phyloP scores from a whole-genome alignment of 2,888 invertebrate genomes.

The Apomyelois bistriatella region DNA sequence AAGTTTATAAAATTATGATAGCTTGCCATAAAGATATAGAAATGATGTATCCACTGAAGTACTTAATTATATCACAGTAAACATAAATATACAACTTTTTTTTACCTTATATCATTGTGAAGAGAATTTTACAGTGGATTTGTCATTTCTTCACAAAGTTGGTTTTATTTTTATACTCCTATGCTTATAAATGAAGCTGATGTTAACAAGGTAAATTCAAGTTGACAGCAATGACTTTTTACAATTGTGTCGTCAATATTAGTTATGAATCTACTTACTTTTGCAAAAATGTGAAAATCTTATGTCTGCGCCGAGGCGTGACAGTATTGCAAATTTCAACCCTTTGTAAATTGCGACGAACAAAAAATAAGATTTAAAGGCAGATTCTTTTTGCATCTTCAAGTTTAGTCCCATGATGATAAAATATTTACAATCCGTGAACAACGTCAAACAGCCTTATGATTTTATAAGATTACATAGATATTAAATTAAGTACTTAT shows the following conservation, averaged over 20 bases:
- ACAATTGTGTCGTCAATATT: not conserved
- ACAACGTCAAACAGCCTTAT: too few relatives aligned
- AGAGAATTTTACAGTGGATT: not conserved
- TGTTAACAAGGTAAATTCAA: not conserved
- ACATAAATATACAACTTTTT: too few relatives aligned
- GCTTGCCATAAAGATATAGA: too few relatives aligned
- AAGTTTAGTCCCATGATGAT: not conserved
- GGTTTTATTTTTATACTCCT: too few relatives aligned
- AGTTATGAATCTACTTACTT: not conserved
- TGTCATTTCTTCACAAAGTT: too few relatives aligned
- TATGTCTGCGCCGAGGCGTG: slow-evolving; percentile 3
- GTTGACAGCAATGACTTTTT: slow-evolving; percentile 1
- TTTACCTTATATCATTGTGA: too few relatives aligned
- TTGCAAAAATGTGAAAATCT: slow-evolving; percentile 1
- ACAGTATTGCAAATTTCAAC: slow-evolving; percentile 11
- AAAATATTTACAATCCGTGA: too few relatives aligned
- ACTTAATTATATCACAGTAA: too few relatives aligned
- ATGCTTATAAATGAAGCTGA: not conserved
- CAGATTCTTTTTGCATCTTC: not conserved
- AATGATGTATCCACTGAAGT: too few relatives aligned
- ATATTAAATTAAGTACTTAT: too few relatives aligned
- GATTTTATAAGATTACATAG: too few relatives aligned
- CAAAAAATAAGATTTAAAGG: slow-evolving; percentile 10
- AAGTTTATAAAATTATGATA: not conserved
- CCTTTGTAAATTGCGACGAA: slow-evolving; percentile 3